phyloP scores from a whole-genome alignment of 2,113 vertebrate genomes.

The Cettia cetti region DNA sequence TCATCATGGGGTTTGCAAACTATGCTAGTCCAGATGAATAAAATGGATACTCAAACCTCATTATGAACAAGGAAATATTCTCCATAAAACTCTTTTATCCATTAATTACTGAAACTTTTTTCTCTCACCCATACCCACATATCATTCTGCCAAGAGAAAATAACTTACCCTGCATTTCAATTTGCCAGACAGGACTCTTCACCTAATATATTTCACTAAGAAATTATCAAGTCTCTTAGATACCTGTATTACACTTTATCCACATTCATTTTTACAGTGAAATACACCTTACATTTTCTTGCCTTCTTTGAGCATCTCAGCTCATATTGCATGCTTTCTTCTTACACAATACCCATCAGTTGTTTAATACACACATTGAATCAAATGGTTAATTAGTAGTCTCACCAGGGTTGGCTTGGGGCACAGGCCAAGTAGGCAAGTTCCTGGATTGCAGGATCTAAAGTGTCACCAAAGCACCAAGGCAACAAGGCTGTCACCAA shows the following conservation, averaged over 20 bases:
- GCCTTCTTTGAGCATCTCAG: neutral
- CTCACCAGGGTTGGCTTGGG: slow-evolving; percentile 30
- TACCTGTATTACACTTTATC: neutral
- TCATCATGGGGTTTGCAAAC: neutral
- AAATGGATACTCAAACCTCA: neutral
- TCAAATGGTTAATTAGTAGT: neutral
- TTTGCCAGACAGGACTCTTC: neutral
- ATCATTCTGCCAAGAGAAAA: neutral
- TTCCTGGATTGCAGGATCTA: neutral
- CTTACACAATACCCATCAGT: neutral
- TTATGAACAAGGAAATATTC: neutral
- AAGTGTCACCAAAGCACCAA: neutral
- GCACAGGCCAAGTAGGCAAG: slow-evolving; percentile 49
- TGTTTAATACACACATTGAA: neutral
- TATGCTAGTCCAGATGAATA: neutral
- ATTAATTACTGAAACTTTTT: neutral
- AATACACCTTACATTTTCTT: neutral
- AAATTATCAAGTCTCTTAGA: neutral
- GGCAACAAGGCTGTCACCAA: neutral
- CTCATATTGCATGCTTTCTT: neutral
- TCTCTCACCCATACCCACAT: neutral
- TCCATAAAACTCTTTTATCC: neutral
- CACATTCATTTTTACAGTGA: neutral
- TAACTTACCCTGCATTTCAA: neutral
- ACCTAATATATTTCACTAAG: neutral